Conservation (phyloP, 2,113 vertebrate genomes). For the Mustela nigripes region DNA sequence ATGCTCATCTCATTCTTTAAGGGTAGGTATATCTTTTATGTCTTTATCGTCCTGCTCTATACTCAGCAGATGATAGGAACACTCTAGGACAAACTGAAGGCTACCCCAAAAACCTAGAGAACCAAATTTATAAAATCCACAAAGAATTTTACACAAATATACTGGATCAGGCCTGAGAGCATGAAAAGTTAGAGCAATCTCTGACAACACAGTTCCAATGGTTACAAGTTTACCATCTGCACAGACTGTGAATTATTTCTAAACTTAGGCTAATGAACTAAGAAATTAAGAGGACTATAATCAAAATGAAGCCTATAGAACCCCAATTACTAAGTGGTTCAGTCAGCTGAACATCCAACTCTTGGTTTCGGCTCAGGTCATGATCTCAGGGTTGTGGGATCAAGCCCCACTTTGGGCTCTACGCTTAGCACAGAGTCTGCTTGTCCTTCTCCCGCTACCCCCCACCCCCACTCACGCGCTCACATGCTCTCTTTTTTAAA, state of each 20-base stretch:
- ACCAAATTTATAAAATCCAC: not conserved
- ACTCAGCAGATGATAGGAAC: not conserved
- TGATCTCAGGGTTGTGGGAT: not conserved
- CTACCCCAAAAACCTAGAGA: not conserved
- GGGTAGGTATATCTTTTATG: not conserved
- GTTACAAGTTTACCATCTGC: not conserved
- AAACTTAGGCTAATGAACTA: not conserved
- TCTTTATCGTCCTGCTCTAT: not conserved
- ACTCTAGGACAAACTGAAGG: not conserved
- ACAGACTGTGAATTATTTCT: conserved; percentile 25
- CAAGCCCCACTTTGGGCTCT: not conserved
- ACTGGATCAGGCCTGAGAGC: not conserved
- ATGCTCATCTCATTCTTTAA: not conserved
- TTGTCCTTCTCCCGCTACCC: not conserved
- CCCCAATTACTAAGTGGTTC: not conserved
- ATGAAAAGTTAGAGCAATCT: not conserved
- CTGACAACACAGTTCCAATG: not conserved
- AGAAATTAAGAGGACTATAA: not conserved
- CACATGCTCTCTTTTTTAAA: not conserved
- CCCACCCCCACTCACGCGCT: not conserved
- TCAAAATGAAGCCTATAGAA: not conserved
- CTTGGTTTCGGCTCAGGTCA: not conserved
- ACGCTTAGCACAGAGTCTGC: not conserved
- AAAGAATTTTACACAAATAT: not conserved
- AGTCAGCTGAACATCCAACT: not conserved